These are phyloP conservation scores for Clytia hemisphaerica DNA, from an alignment of 30 jellyfish, hydroid and myxozoan genomes.

Conservation along the genomic window DNA sequence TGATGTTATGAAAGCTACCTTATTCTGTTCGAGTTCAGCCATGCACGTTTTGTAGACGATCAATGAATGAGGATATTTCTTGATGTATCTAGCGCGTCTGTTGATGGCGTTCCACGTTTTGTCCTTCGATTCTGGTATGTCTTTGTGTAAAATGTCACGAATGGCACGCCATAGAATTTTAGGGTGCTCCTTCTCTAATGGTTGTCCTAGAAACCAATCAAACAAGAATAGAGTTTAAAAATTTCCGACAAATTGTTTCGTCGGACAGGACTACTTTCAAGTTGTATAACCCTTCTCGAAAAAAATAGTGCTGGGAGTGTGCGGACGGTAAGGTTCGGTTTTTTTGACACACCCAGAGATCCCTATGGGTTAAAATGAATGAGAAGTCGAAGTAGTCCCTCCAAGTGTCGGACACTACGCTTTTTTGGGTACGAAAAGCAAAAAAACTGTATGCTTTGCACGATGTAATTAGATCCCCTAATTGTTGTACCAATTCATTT, in stretches of 20 bases:
- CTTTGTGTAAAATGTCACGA: constrained; percentile 52
- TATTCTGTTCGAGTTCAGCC: constrained; percentile 28
- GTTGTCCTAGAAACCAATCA: constrained; percentile 13
- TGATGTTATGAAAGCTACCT: too few relatives aligned
- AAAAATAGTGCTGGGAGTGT: background rate
- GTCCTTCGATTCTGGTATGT: constrained; percentile 60
- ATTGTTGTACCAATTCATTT: background rate
- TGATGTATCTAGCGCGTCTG: constrained; percentile 60
- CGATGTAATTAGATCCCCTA: background rate
- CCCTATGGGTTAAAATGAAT: background rate
- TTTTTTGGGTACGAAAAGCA: background rate
- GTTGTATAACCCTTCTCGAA: background rate
- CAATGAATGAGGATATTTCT: constrained; percentile 29
- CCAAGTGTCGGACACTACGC: background rate
- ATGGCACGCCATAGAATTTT: constrained; percentile 38
- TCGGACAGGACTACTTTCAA: background rate
- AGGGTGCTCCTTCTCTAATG: constrained; percentile 21
- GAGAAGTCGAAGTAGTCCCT: background rate
- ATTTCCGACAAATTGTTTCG: too few relatives aligned
- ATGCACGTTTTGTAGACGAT: constrained; percentile 26
- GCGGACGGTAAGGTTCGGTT: too few relatives aligned
- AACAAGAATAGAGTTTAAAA: background rate
- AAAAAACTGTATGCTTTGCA: background rate
- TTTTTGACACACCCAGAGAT: too few relatives aligned
- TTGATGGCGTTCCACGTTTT: constrained; percentile 59